Conservation (phyloP, 2,797 vertebrate genomes). For the Okamejei kenojei region DNA sequence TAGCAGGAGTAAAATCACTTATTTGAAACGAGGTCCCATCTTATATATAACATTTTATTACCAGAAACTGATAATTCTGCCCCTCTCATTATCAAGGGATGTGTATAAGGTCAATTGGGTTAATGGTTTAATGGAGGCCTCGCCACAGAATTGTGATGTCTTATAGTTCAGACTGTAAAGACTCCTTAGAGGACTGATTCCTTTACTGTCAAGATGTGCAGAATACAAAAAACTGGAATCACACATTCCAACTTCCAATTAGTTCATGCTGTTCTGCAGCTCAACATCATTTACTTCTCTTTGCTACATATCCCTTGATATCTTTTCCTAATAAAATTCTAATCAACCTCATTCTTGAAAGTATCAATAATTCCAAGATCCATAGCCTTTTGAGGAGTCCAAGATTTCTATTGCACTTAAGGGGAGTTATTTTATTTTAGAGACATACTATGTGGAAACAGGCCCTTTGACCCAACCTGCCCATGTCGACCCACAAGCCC, state of each 20-base stretch:
- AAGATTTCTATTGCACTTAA: neutral
- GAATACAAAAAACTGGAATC: neutral
- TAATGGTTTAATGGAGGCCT: neutral
- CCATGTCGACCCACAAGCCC: no score
- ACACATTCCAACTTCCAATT: neutral
- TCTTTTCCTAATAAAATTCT: neutral
- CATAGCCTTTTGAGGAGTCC: neutral
- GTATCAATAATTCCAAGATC: neutral
- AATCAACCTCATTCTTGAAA: neutral
- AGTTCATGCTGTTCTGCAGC: neutral
- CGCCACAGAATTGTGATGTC: neutral
- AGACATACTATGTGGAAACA: no score
- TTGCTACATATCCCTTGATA: neutral
- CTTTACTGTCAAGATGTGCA: neutral
- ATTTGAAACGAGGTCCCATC: slow-evolving; percentile 21
- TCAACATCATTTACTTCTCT: neutral
- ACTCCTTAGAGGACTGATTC: neutral
- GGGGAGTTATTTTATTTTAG: neutral
- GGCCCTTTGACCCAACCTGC: no score
- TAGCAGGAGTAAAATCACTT: slow-evolving; percentile 25
- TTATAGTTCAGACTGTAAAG: neutral
- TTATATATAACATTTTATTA: neutral
- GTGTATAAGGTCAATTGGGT: neutral
- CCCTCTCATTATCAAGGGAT: no score
- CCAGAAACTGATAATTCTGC: neutral